Evolutionary conservation across 2,797 vertebrate genomes (phyloP).

Genomic region (Thamnophis elegans): DNA sequence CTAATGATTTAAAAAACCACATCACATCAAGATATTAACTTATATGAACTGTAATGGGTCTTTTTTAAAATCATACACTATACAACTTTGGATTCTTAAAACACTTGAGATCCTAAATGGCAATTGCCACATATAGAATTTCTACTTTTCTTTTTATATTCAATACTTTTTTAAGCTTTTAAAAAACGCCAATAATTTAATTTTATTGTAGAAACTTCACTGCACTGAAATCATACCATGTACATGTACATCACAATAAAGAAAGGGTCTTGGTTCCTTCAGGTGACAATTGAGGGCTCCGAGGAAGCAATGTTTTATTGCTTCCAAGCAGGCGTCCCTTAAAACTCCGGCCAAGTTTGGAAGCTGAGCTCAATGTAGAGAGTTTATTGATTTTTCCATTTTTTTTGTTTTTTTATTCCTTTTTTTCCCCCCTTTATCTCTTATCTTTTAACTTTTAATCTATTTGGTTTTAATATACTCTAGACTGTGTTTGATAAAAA

Average conservation of each 20-base stretch:
- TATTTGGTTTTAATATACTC: too few species aligned
- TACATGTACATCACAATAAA: not conserved
- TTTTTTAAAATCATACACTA: not conserved
- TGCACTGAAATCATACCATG: not conserved
- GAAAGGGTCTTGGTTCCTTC: not conserved
- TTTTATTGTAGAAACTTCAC: not conserved
- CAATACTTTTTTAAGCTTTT: not conserved
- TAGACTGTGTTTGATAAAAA: too few species aligned
- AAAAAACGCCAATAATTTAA: not conserved
- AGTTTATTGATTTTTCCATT: too few species aligned
- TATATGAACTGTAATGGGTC: not conserved
- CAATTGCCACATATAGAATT: not conserved
- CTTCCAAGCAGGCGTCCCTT: not conserved
- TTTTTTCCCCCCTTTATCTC: too few species aligned
- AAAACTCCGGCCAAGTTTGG: too few species aligned
- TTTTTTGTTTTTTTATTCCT: too few species aligned
- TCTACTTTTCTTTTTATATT: not conserved
- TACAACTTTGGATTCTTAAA: not conserved
- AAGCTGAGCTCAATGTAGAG: too few species aligned
- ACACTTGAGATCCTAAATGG: not conserved
- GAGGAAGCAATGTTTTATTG: not conserved
- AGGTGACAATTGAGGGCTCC: not conserved
- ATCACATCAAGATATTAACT: too few species aligned
- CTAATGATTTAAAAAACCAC: too few species aligned
- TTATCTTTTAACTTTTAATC: too few species aligned